A percentile compares a stretch with the other conserved stretches of the same genome.
These are phyloP conservation scores for Clarias gariepinus DNA, from an alignment of 2,113 vertebrate genomes.

Conservation along the genomic window DNA sequence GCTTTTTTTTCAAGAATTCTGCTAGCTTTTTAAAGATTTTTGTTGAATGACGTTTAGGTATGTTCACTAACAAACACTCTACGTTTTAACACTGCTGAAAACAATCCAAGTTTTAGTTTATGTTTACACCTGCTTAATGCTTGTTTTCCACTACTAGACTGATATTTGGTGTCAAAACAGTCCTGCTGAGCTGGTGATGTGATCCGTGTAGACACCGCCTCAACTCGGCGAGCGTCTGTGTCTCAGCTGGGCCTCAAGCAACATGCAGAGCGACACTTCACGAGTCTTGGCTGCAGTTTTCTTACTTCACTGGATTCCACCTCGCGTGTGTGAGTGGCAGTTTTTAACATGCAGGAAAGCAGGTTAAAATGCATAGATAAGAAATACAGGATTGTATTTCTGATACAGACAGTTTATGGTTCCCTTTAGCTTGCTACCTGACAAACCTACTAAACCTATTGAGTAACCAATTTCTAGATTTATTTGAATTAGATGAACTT, in stretches of 20 bases:
- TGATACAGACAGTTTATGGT: neutral
- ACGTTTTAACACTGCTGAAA: neutral
- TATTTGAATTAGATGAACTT: neutral
- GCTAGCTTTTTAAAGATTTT: neutral
- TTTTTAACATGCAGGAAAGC: neutral
- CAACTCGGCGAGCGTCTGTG: conserved; percentile 1
- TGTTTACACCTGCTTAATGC: conserved; percentile 47
- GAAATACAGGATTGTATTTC: neutral
- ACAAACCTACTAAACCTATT: neutral
- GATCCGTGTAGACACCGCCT: conserved; percentile 14
- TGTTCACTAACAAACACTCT: neutral
- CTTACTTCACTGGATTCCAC: conserved; percentile 52
- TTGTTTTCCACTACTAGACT: conserved; percentile 59
- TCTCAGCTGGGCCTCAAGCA: conserved; percentile 29
- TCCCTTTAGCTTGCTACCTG: neutral
- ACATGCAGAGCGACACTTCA: conserved; percentile 52
- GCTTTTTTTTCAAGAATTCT: neutral
- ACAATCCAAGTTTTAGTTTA: neutral
- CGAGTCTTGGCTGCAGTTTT: conserved; percentile 44
- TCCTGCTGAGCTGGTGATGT: conserved; percentile 4
- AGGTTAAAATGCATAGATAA: neutral
- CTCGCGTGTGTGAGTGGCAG: conserved; percentile 59
- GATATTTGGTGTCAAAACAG: conserved; percentile 68
- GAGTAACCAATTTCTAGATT: neutral
- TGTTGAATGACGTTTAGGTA: neutral